These are phyloP conservation scores for Microplitis mediator DNA, from an alignment of 1,140 invertebrate genomes.

Conservation along the genomic window DNA sequence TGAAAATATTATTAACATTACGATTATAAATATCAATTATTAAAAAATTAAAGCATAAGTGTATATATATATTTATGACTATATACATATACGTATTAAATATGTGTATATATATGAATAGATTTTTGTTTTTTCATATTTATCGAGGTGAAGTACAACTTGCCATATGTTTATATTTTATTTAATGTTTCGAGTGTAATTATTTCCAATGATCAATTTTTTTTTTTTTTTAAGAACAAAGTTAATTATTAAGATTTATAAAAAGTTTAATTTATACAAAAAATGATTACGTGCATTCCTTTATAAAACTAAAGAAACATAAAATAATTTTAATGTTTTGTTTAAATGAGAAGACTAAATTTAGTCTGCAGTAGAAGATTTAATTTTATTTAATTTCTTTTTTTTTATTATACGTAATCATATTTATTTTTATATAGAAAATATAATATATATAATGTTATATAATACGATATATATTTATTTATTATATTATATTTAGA, in stretches of 20 bases:
- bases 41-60: not conserved
- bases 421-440: conserved; percentile 10
- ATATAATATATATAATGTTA: not conserved
- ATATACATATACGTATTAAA: not conserved
- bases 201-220: not conserved
- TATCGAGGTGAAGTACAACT: conserved; percentile 6
- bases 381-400: no score
- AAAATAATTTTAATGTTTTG: not conserved
- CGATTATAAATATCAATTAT: no score
- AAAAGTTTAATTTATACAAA: no score
- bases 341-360: no score
- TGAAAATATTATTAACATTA: no score
- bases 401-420: not conserved
- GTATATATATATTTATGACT: not conserved
- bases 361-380: no score
- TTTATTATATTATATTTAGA: not conserved
- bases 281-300: no score
- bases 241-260: no score
- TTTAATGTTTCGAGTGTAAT: not conserved
- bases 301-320: not conserved
- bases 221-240: not conserved
- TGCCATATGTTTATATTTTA: not conserved
- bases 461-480: not conserved
- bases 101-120: not conserved
- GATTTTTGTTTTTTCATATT: conserved; percentile 1